phyloP scores from a whole-genome alignment of 2,888 invertebrate species.

The Athrips mouffetella region DNA sequence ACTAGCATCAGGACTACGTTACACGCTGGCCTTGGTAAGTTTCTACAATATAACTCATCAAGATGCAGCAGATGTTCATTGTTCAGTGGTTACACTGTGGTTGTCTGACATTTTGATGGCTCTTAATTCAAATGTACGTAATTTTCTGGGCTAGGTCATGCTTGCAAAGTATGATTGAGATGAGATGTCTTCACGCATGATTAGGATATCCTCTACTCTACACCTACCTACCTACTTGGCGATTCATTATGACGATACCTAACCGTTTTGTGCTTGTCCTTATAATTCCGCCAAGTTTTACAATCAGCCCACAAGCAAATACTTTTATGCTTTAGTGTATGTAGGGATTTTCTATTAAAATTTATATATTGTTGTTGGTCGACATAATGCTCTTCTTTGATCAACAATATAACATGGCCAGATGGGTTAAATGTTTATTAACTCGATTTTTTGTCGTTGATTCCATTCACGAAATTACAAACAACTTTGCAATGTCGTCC shows the following conservation, averaged over 20 bases:
- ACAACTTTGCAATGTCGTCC: too few species aligned
- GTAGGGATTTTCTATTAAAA: too few species aligned
- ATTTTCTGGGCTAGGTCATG: conserved; percentile 46
- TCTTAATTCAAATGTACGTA: neutral
- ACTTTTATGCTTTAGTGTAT: too few species aligned
- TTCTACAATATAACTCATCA: conserved; percentile 15
- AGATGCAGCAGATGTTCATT: neutral
- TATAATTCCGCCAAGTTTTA: neutral
- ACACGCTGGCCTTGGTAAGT: conserved; percentile 46
- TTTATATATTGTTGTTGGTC: too few species aligned
- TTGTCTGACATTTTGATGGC: conserved; percentile 2
- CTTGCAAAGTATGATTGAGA: conserved; percentile 60
- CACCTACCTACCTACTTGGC: conserved; percentile 57
- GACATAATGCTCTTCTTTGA: too few species aligned
- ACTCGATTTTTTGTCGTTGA: neutral
- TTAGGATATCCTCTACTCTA: conserved; percentile 68
- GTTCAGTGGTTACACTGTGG: conserved; percentile 2
- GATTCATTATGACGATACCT: conserved; percentile 38
- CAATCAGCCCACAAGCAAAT: too few species aligned
- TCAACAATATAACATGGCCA: too few species aligned
- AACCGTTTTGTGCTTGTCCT: neutral
- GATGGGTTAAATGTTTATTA: too few species aligned
- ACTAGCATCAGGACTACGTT: conserved; percentile 35
- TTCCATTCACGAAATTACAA: too few species aligned
- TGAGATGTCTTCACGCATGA: conserved; percentile 65